phyloP scores from a whole-genome alignment of 2,888 invertebrate species.

The Yponomeuta evonymella region DNA sequence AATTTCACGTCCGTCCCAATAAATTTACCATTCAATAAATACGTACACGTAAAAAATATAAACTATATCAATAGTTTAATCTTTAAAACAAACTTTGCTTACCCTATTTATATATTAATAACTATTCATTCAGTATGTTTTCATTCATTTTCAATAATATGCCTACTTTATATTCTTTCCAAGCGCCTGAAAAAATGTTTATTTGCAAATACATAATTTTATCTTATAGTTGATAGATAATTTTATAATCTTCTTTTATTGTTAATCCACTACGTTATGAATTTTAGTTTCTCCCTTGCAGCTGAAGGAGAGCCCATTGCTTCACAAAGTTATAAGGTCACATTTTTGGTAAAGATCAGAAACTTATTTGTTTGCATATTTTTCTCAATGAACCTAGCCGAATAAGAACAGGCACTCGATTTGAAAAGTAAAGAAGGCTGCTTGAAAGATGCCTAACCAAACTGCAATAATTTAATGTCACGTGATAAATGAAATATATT shows the following conservation, averaged over 20 bases:
- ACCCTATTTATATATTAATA: constrained; percentile 75
- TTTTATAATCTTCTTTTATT: constrained; percentile 50
- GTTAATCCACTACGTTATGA: constrained; percentile 58
- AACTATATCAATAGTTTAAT: constrained; percentile 77
- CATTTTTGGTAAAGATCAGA: constrained; percentile 30
- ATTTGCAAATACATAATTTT: constrained; percentile 50
- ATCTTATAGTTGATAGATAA: constrained; percentile 57
- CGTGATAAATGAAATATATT: constrained; percentile 72
- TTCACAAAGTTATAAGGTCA: constrained; percentile 40
- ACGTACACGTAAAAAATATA: constrained; percentile 77
- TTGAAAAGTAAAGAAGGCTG: constrained; percentile 63
- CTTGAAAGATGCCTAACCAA: constrained; percentile 58
- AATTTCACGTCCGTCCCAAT: constrained; percentile 74
- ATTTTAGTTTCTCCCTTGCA: constrained; percentile 35
- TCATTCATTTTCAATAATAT: constrained; percentile 72
- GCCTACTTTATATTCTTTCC: constrained; percentile 75
- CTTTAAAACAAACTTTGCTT: constrained; percentile 74
- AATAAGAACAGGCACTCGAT: constrained; percentile 60
- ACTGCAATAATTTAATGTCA: constrained; percentile 65
- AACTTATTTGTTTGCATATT: constrained; percentile 13
- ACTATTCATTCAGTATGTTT: constrained; percentile 72
- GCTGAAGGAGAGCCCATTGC: not conserved
- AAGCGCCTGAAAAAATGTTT: constrained; percentile 68
- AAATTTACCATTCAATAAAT: constrained; percentile 76
- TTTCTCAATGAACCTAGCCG: constrained; percentile 31